Percentiles rank a stretch among this genome's conserved stretches.
These are phyloP conservation scores for Amiota communis DNA, from an alignment of 2,888 invertebrate species.

Conservation along the genomic window DNA sequence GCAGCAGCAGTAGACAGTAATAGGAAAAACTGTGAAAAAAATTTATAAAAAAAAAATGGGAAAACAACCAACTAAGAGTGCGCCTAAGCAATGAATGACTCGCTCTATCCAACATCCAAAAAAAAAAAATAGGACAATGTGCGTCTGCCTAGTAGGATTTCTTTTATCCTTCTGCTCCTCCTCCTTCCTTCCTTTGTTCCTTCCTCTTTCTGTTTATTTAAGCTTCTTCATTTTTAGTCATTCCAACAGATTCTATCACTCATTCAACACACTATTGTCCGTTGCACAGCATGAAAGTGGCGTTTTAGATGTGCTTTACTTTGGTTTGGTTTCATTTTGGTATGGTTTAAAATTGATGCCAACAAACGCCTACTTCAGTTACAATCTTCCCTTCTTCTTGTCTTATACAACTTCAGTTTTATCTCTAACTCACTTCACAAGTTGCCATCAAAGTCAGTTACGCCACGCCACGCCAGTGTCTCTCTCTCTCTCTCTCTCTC, in stretches of 20 bases:
- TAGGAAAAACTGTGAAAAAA: background rate
- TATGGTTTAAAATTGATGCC: slow-evolving; percentile 5
- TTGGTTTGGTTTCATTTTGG: background rate
- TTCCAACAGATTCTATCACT: too few relatives aligned
- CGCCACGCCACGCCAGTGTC: background rate
- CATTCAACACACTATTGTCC: background rate
- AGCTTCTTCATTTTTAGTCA: too few relatives aligned
- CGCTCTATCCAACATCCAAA: too few relatives aligned
- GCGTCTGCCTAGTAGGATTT: too few relatives aligned
- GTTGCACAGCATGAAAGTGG: slow-evolving; percentile 1
- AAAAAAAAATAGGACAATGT: too few relatives aligned
- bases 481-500: too few relatives aligned
- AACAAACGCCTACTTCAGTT: background rate
- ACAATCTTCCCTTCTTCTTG: background rate
- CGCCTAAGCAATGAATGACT: background rate
- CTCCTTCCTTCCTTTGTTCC: too few relatives aligned
- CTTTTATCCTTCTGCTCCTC: too few relatives aligned
- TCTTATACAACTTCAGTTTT: background rate
- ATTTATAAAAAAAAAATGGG: slow-evolving; percentile 29
- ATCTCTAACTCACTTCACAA: slow-evolving; percentile 21
- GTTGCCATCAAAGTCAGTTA: background rate
- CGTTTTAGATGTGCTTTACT: background rate
- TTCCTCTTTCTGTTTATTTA: background rate
- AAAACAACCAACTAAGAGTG: background rate
- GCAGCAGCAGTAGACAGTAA: background rate